These are phyloP conservation scores for Popillia japonica DNA, from an alignment of 1,140 invertebrate species.

Conservation along the genomic window DNA sequence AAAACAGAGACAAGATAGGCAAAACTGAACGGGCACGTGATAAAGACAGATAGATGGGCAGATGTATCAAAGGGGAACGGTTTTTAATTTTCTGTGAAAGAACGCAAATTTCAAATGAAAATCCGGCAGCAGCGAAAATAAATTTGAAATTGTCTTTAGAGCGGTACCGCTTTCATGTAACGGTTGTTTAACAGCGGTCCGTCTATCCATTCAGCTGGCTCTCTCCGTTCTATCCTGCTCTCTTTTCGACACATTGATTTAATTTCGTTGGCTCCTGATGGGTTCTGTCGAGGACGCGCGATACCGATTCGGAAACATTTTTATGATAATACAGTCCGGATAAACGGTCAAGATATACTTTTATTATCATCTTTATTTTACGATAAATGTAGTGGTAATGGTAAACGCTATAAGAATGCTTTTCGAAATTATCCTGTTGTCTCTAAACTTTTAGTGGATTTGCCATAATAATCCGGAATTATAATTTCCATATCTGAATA, in stretches of 20 bases:
- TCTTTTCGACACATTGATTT: background rate
- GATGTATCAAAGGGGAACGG: constrained; percentile 29
- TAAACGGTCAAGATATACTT: constrained; percentile 8
- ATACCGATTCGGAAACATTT: constrained; percentile 27
- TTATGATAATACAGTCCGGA: constrained; percentile 3
- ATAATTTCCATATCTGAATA: too few relatives aligned
- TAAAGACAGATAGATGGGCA: constrained; percentile 14
- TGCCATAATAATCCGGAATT: too few relatives aligned
- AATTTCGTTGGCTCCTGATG: background rate
- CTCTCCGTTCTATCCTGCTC: background rate
- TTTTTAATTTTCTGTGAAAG: constrained; percentile 35
- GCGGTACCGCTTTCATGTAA: constrained; percentile 22
- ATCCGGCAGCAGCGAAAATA: constrained; percentile 20
- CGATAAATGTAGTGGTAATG: constrained; percentile 20
- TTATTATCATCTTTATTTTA: background rate
- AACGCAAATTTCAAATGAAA: constrained; percentile 34
- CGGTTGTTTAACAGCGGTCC: constrained; percentile 17
- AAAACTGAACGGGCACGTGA: constrained; percentile 1
- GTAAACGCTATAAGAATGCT: background rate
- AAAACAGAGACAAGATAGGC: background rate
- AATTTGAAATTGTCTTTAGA: constrained; percentile 33
- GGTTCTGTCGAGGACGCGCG: background rate
- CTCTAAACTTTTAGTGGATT: background rate
- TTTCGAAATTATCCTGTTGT: background rate
- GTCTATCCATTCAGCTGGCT: background rate